Conservation (phyloP, 2,113 vertebrate species). For the Mugil cephalus region DNA sequence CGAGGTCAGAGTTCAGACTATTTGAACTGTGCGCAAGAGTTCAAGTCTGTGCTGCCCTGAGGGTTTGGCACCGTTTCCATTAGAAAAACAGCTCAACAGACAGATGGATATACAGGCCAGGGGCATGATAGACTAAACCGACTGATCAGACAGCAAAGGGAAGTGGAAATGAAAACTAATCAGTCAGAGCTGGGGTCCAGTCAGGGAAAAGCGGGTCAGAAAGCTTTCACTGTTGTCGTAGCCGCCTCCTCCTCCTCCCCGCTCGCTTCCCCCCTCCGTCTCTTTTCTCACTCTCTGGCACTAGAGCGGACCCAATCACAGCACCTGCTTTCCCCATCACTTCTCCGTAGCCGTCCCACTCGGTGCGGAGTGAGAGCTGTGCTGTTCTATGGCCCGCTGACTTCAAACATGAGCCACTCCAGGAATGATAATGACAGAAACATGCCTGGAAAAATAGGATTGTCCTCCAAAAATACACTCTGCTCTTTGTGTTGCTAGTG, state of each 20-base stretch:
- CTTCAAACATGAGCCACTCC: conserved; percentile 85
- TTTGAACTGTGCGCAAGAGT: background rate
- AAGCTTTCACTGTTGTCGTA: conserved; percentile 11
- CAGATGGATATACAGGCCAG: conserved; percentile 11
- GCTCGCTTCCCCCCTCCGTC: conserved; percentile 11
- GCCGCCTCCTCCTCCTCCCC: conserved; percentile 24
- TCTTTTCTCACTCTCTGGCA: conserved; percentile 52
- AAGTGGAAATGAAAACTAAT: conserved; percentile 59
- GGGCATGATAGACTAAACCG: conserved; percentile 41
- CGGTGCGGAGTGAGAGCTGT: conserved; percentile 65
- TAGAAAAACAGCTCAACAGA: conserved; percentile 14
- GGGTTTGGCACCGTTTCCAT: background rate
- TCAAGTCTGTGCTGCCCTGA: background rate
- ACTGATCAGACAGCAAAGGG: conserved; percentile 44
- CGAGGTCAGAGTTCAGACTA: background rate
- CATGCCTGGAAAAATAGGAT: conserved; percentile 81
- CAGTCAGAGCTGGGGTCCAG: conserved; percentile 36
- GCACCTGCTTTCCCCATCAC: conserved; percentile 84
- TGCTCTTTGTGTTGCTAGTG: conserved; percentile 60
- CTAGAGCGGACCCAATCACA: conserved; percentile 50
- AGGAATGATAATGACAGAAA: conserved; percentile 90
- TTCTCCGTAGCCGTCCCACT: conserved; percentile 54
- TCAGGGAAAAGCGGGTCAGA: conserved; percentile 52
- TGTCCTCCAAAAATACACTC: conserved; percentile 76
- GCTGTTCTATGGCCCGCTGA: conserved; percentile 79